Percentiles rank a stretch among this genome's conserved stretches.
Conservation (phyloP, 2,888 invertebrate genomes). For the Callyntrura guangdongensis region DNA sequence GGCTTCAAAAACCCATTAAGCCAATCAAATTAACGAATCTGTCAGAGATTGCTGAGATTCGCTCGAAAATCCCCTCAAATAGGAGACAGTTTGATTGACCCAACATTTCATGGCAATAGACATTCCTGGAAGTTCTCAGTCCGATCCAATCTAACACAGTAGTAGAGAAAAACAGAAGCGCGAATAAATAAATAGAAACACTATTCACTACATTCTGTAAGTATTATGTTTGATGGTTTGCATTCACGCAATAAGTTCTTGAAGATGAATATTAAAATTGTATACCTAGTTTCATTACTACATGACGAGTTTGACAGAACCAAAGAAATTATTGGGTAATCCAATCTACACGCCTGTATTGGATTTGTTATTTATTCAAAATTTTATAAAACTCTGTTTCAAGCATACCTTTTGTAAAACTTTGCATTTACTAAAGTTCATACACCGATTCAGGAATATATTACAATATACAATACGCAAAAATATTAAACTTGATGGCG, state of each 20-base stretch:
- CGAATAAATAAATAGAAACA: background rate
- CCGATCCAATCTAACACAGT: background rate
- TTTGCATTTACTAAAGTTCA: too few species aligned
- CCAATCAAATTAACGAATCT: constrained; percentile 75
- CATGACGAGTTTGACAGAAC: background rate
- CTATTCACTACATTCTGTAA: too few species aligned
- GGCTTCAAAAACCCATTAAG: constrained; percentile 52
- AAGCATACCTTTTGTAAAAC: too few species aligned
- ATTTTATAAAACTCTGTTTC: background rate
- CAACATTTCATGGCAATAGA: constrained; percentile 43
- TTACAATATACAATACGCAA: too few species aligned
- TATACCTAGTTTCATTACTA: background rate
- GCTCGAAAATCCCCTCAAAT: constrained; percentile 56
- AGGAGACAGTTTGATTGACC: constrained; percentile 75
- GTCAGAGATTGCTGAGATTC: constrained; percentile 72
- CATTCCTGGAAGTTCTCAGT: background rate
- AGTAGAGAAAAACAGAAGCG: background rate
- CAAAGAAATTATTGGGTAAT: background rate
- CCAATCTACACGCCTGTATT: background rate
- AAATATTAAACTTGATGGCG: too few species aligned
- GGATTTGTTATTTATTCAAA: background rate
- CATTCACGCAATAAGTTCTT: background rate
- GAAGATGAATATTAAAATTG: background rate
- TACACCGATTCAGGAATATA: too few species aligned
- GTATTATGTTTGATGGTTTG: background rate